A percentile compares a stretch with the other conserved stretches of the same genome.
These are phyloP conservation scores for Callorhinus ursinus DNA, from an alignment of 2,113 vertebrate genomes.

Conservation along the genomic window DNA sequence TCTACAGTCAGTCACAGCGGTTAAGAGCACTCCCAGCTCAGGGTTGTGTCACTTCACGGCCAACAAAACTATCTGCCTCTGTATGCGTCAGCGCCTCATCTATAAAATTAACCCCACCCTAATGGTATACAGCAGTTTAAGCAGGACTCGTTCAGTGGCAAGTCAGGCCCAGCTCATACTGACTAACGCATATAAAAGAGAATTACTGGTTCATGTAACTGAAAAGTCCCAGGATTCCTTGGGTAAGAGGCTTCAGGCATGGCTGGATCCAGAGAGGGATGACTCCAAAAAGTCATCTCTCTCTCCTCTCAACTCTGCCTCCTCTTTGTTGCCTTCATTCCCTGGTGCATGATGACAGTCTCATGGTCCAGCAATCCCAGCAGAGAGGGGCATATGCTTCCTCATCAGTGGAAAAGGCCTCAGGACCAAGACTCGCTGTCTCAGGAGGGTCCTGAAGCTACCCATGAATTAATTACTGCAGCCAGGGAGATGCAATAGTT, in stretches of 20 bases:
- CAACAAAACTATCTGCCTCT: background rate
- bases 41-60: background rate
- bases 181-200: background rate
- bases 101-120: background rate
- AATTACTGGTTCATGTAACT: background rate
- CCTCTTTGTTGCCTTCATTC: background rate
- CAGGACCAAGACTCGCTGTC: background rate
- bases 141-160: background rate
- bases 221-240: background rate
- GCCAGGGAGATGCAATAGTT: background rate
- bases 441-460: background rate
- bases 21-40: background rate
- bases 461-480: background rate
- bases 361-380: background rate
- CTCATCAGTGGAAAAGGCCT: background rate
- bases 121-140: background rate
- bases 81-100: background rate
- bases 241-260: background rate
- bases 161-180: background rate
- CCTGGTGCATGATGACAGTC: background rate
- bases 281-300: background rate
- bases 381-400: background rate
- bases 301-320: background rate
- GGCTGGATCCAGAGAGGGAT: background rate
- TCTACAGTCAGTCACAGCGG: background rate